A percentile compares a stretch with the other conserved stretches of the same genome.
phyloP scores from a whole-genome alignment of 2,888 invertebrate genomes.

The Galerucella nymphaeae region DNA sequence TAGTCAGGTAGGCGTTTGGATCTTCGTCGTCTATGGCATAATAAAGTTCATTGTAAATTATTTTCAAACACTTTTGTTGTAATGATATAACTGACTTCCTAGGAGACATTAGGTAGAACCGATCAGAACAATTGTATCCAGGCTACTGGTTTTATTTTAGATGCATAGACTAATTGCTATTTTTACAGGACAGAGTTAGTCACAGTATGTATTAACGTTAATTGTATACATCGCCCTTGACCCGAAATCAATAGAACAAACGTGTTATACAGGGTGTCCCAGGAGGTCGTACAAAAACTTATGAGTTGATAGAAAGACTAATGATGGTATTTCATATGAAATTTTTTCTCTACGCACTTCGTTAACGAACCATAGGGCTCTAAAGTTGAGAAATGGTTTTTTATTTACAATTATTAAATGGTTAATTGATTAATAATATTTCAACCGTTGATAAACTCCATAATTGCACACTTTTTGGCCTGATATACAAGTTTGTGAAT shows the following conservation, averaged over 20 bases:
- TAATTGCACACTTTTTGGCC: too few relatives aligned
- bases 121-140: neutral
- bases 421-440: too few relatives aligned
- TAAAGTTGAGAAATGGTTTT: too few relatives aligned
- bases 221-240: neutral
- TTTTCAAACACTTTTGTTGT: conserved; percentile 16
- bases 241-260: neutral
- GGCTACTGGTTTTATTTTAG: conserved; percentile 7
- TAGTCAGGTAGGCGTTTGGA: neutral
- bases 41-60: conserved; percentile 1
- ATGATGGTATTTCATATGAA: too few relatives aligned
- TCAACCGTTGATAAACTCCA: too few relatives aligned
- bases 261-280: too few relatives aligned
- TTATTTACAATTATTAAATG: too few relatives aligned
- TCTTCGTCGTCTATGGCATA: conserved; percentile 9
- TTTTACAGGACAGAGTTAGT: conserved; percentile 10
- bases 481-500: too few relatives aligned
- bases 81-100: conserved; percentile 1
- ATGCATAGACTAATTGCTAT: neutral
- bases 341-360: too few relatives aligned
- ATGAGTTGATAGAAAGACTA: too few relatives aligned
- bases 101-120: conserved; percentile 9
- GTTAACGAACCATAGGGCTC: too few relatives aligned
- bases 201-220: neutral
- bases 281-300: too few relatives aligned